A percentile compares a stretch with the other conserved stretches of the same genome.
phyloP scores from a whole-genome alignment of 2,888 invertebrate species.

The Charanyca ferruginea region DNA sequence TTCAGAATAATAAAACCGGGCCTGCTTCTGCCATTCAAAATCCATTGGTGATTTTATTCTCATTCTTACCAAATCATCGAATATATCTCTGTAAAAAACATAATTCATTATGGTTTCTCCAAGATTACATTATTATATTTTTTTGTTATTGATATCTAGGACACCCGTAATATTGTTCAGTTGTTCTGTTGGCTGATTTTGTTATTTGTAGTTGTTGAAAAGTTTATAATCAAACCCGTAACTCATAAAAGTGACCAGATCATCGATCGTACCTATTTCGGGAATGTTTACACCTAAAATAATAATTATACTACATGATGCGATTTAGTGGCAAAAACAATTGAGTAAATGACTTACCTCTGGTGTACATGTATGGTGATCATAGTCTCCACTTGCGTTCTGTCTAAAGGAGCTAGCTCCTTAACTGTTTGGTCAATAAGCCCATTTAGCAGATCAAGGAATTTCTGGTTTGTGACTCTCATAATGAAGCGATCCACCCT shows the following conservation, averaged over 20 bases:
- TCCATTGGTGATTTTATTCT: slow-evolving; percentile 93
- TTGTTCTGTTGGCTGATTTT: too few species aligned
- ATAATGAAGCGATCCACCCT: slow-evolving; percentile 94
- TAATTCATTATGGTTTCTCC: too few species aligned
- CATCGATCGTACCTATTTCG: too few species aligned
- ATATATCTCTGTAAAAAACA: slow-evolving; percentile 93
- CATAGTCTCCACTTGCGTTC: slow-evolving; percentile 96
- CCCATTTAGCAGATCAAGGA: slow-evolving; percentile 94
- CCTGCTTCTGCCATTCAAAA: slow-evolving; percentile 98
- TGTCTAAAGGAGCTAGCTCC: slow-evolving; percentile 94
- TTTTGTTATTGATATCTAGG: too few species aligned
- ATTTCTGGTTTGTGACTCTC: slow-evolving; percentile 95
- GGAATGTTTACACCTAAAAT: background rate
- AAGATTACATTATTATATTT: too few species aligned
- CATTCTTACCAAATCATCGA: slow-evolving; percentile 94
- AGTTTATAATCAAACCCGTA: too few species aligned
- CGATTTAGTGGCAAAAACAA: too few species aligned
- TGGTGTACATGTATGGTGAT: slow-evolving; percentile 98
- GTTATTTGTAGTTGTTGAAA: too few species aligned
- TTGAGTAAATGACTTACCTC: slow-evolving; percentile 84
- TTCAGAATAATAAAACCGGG: slow-evolving; percentile 95
- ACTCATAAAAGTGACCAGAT: too few species aligned
- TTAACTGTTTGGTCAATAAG: slow-evolving; percentile 96
- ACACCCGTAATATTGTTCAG: too few species aligned
- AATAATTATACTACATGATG: too few species aligned